These are phyloP conservation scores for Ovis aries DNA, from an alignment of 2,113 vertebrate species.

Conservation along the genomic window DNA sequence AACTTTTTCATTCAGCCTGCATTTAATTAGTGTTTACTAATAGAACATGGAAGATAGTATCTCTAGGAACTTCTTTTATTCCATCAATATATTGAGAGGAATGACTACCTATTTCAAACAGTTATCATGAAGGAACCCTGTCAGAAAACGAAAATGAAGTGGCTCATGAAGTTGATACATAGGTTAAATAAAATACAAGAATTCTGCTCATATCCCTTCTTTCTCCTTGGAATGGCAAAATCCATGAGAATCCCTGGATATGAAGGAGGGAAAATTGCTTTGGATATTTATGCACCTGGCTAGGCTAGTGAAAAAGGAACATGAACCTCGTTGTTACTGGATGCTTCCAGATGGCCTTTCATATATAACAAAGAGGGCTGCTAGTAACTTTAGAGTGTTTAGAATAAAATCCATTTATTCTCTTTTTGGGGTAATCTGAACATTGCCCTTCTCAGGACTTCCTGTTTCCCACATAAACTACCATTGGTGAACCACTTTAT, in stretches of 20 bases:
- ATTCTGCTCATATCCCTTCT: not conserved
- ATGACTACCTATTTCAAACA: slow-evolving; percentile 20
- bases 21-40: not conserved
- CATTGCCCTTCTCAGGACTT: slow-evolving; percentile 15
- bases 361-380: not conserved
- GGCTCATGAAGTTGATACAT: not conserved
- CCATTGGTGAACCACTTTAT: slow-evolving; percentile 7
- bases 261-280: not conserved
- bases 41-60: not conserved
- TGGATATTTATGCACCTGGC: not conserved
- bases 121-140: slow-evolving; percentile 7
- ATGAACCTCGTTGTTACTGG: not conserved
- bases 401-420: slow-evolving; percentile 6
- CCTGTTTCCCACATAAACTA: slow-evolving; percentile 23
- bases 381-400: not conserved
- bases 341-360: not conserved
- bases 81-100: slow-evolving; percentile 30
- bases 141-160: slow-evolving; percentile 44
- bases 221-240: not conserved
- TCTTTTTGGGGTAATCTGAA: slow-evolving; percentile 34
- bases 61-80: not conserved
- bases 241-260: not conserved
- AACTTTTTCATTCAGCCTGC: not conserved
- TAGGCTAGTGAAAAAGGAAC: not conserved
- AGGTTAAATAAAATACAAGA: slow-evolving; percentile 32